Percentiles rank a stretch among this genome's conserved stretches.
Evolutionary conservation across 1,140 invertebrate genomes (phyloP).

Genomic region (Physella acuta): DNA sequence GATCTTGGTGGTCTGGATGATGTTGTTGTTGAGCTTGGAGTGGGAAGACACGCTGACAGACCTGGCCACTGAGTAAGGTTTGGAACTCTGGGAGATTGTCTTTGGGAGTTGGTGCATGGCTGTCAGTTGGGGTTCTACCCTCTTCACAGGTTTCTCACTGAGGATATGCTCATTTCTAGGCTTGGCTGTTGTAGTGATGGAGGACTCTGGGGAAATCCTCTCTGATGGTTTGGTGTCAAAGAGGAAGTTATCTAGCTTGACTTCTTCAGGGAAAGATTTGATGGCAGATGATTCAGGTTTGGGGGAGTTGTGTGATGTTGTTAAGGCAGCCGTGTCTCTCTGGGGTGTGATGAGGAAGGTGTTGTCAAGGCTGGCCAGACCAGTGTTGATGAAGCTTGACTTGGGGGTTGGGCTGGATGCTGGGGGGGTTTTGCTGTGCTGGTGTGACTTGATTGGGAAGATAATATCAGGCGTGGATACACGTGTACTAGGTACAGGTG

Average conservation of each 20-base stretch:
- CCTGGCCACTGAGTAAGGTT: not conserved
- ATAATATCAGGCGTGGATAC: no score
- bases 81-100: constrained; percentile 9
- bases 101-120: constrained; percentile 3
- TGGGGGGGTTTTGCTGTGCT: no score
- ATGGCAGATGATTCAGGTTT: not conserved
- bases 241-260: constrained; percentile 3
- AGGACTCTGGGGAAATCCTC: not conserved
- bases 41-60: not conserved
- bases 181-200: not conserved
- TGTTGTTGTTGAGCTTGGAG: constrained; percentile 12
- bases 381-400: no score
- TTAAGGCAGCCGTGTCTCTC: not conserved
- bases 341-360: not conserved
- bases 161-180: not conserved
- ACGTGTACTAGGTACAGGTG: no score
- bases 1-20: constrained; percentile 25
- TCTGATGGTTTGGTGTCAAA: constrained; percentile 9
- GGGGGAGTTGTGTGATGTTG: not conserved
- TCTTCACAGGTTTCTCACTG: not conserved
- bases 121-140: not conserved
- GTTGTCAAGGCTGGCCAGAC: no score
- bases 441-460: no score
- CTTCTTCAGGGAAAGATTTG: constrained; percentile 6
- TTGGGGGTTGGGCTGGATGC: no score